Conservation (phyloP, 2,888 invertebrate genomes). For the Acrocyrtus sp. region DNA sequence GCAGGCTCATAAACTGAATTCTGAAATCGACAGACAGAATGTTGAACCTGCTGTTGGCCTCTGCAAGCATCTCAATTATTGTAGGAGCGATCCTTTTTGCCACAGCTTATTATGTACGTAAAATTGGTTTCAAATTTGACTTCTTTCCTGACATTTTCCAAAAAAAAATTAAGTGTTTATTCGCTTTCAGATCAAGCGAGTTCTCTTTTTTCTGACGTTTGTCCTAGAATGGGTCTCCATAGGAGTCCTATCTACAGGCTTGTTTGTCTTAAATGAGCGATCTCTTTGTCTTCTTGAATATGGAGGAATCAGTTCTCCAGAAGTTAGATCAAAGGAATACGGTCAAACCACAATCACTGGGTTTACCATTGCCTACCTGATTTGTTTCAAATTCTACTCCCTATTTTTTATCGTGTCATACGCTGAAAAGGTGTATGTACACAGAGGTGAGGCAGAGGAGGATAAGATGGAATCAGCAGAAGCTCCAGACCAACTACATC, state of each 20-base stretch:
- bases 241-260: background rate
- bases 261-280: background rate
- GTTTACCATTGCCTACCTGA: background rate
- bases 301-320: constrained; percentile 1
- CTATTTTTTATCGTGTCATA: constrained; percentile 1
- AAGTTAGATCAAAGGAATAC: background rate
- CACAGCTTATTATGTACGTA: background rate
- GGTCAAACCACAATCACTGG: constrained; percentile 6
- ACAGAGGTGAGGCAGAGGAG: too few relatives aligned
- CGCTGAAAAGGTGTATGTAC: background rate
- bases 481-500: too few relatives aligned
- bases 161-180: background rate
- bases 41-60: background rate
- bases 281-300: constrained; percentile 14
- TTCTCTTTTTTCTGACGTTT: background rate
- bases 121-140: background rate
- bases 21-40: background rate
- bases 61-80: background rate
- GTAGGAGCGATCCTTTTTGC: background rate
- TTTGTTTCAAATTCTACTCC: background rate
- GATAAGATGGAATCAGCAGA: too few relatives aligned
- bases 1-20: background rate
- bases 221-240: background rate
- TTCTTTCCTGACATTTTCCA: background rate
- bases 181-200: background rate